Base-by-base conservation (phyloP, 2,797 vertebrate genomes). In the Phoebastria nigripes region DNA sequence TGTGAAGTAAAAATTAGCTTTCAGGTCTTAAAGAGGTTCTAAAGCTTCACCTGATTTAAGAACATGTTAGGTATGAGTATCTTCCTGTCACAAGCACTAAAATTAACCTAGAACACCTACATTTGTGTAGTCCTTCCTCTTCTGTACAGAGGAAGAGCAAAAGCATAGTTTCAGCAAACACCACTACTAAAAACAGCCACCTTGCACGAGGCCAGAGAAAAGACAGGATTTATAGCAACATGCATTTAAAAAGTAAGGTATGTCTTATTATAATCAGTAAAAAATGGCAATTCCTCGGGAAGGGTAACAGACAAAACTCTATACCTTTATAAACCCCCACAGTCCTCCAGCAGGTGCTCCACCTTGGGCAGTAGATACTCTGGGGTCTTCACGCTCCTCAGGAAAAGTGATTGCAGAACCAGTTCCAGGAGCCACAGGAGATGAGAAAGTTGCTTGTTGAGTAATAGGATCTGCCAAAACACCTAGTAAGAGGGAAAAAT, bases 311-410 rank as follows among this genome's bases (percentile, higher is more conserved):
- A 63, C n/a, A 67, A 42, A 31, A 33, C 5, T 5, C 15, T 15
- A 76, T 96, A 99, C 99, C 98, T 99, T 99, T 97, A 99, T 98
- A 93, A 99, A 99, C 6, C 99, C 98, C 99, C 99, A 99, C 56
- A 99, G 97, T 39, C 99, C 99, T 73, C 99, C 98, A 46, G 98
- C 97, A 84, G 92, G 46, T 3, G 97, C 96, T 81, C 93, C 98
- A 76, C 94, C 59, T 24, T 95, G 98, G 22, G 71, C 35, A 58
- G 80, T 12, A 41, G 44, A 76, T 46, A 96, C 83, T 74, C 98
- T 97, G 52, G 98, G 99, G 77, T 99, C 99, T 47, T 99, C 99
- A 5, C 90, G 97, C n/a, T 99, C 98, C 87, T 99, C 99, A 5
- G 99, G 99, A 95, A 99, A 99, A 15, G 99, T 99, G 94, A 99